Conservation (phyloP, 2,888 invertebrate genomes). For the Rhabditoides inermis region DNA sequence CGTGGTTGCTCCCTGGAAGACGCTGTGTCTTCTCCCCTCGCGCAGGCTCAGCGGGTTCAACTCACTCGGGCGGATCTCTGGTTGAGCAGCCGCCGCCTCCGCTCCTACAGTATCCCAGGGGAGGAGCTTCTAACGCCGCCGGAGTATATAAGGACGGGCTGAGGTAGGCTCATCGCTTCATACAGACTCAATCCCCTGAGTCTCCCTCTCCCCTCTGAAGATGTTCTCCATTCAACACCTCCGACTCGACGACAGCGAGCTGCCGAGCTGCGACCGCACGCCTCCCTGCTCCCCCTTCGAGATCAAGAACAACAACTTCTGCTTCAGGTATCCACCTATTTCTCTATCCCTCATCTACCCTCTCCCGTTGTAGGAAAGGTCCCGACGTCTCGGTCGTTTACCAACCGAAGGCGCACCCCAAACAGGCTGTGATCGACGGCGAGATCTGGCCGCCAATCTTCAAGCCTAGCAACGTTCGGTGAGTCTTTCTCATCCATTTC, state of each 20-base stretch:
- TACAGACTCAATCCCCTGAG: neutral
- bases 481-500: constrained; percentile 2
- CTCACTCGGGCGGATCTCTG: too few species aligned
- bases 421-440: constrained; percentile 47
- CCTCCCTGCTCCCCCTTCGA: constrained; percentile 28
- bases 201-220: neutral
- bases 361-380: too few species aligned
- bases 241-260: constrained; percentile 19
- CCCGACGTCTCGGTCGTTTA: constrained; percentile 29
- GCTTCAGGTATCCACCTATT: constrained; percentile 14
- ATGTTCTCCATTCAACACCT: constrained; percentile 23
- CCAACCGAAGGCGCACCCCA: constrained; percentile 42
- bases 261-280: constrained; percentile 16
- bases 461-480: constrained; percentile 41
- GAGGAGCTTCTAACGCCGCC: neutral
- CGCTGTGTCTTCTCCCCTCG: too few species aligned
- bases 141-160: neutral
- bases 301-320: constrained; percentile 23
- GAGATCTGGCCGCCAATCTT: constrained; percentile 51
- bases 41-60: too few species aligned
- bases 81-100: neutral
- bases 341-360: too few species aligned
- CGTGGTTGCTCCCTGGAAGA: too few species aligned
- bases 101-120: neutral
- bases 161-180: neutral